Conservation (phyloP, 2,888 invertebrate species). For the Drosophila macrospina region DNA sequence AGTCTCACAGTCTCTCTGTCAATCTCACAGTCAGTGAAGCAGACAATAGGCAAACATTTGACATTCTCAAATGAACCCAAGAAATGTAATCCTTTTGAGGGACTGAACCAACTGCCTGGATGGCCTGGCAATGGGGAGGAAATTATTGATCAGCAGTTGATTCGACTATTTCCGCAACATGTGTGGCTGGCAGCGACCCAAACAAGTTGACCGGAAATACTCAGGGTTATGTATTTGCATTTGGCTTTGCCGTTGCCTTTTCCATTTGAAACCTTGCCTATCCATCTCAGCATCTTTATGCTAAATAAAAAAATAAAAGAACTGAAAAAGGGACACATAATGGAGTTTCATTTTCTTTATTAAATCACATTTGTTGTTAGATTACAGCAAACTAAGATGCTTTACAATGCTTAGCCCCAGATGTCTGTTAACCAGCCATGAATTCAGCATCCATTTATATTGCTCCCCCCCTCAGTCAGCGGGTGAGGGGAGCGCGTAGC, state of each 20-base stretch:
- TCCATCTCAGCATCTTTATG: slow-evolving; percentile 20
- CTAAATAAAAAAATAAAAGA: slow-evolving; percentile 21
- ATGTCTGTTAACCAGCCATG: slow-evolving; percentile 22
- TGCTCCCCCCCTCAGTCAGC: not conserved
- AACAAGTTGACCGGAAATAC: slow-evolving; percentile 63
- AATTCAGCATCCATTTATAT: slow-evolving; percentile 20
- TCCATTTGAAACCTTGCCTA: slow-evolving; percentile 13
- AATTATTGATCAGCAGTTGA: slow-evolving; percentile 77
- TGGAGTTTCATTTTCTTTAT: slow-evolving; percentile 69
- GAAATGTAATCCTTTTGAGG: slow-evolving; percentile 69
- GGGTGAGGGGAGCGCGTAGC: not conserved
- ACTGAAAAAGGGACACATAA: slow-evolving; percentile 41
- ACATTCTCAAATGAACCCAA: slow-evolving; percentile 59
- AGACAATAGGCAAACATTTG: slow-evolving; percentile 55
- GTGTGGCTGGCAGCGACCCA: slow-evolving; percentile 42
- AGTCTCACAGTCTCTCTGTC: slow-evolving; percentile 26
- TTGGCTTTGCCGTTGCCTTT: too few species aligned
- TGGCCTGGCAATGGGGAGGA: slow-evolving; percentile 28
- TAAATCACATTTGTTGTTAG: slow-evolving; percentile 72
- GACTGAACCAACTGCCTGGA: slow-evolving; percentile 45
- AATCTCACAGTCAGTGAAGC: slow-evolving; percentile 9
- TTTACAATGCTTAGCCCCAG: slow-evolving; percentile 9
- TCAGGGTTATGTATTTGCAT: slow-evolving; percentile 6
- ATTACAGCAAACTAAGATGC: slow-evolving; percentile 33
- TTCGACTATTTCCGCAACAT: slow-evolving; percentile 65